phyloP scores from a whole-genome alignment of 1,140 invertebrate species.

The Phymastichus coffea region DNA sequence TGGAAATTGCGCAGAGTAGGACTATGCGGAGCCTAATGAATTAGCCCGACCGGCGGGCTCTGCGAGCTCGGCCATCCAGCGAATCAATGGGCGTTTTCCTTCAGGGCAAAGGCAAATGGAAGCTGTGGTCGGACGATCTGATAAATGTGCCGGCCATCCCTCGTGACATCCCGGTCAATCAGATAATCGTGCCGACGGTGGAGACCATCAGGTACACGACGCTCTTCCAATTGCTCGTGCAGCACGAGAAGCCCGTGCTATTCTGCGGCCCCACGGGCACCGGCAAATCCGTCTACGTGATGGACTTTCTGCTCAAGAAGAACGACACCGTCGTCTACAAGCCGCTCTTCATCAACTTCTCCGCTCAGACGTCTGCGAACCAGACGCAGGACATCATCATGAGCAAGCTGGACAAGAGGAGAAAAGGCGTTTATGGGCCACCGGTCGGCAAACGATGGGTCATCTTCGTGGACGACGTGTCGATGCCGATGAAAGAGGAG shows the following conservation, averaged over 20 bases:
- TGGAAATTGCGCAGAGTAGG: too few relatives aligned
- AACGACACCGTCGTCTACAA: slow-evolving; percentile 80
- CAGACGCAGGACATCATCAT: slow-evolving; percentile 95
- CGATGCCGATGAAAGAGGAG: slow-evolving; percentile 83
- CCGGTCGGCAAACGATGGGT: slow-evolving; percentile 85
- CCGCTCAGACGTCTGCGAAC: slow-evolving; percentile 90
- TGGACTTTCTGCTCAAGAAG: slow-evolving; percentile 82
- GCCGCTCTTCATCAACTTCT: slow-evolving; percentile 88
- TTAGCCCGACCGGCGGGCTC: too few relatives aligned
- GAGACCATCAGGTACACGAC: slow-evolving; percentile 83
- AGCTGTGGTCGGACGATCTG: slow-evolving; percentile 85
- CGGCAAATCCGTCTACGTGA: slow-evolving; percentile 84
- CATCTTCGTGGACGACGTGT: slow-evolving; percentile 92
- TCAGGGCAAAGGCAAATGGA: slow-evolving; percentile 85
- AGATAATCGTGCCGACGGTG: slow-evolving; percentile 89
- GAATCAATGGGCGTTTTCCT: too few relatives aligned
- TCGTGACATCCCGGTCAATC: slow-evolving; percentile 87
- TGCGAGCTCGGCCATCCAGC: too few relatives aligned
- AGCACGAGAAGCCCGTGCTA: slow-evolving; percentile 78
- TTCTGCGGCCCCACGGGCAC: slow-evolving; percentile 91
- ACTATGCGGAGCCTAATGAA: too few relatives aligned
- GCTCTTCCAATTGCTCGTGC: slow-evolving; percentile 75
- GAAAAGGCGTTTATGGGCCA: slow-evolving; percentile 93
- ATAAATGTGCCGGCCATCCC: slow-evolving; percentile 76
- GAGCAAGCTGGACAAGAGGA: slow-evolving; percentile 89